Evolutionary conservation across 2,888 invertebrate species (phyloP).

Genomic region (Dione vanillae): DNA sequence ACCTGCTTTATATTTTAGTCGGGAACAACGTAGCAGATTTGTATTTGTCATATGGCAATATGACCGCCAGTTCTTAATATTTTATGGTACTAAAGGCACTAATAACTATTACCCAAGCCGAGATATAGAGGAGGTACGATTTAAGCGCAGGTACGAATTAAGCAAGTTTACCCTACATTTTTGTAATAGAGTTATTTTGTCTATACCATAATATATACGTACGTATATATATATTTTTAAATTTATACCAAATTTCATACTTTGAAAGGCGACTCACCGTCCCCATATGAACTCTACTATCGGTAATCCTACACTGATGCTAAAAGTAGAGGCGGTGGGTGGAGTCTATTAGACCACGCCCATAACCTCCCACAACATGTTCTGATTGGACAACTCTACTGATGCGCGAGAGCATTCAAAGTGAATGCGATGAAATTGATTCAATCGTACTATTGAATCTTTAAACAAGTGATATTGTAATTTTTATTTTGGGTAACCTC

Average conservation of each 20-base stretch:
- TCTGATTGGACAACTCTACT: constrained; percentile 64
- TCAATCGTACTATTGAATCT: constrained; percentile 65
- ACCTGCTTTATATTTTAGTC: no score
- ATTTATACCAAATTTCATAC: constrained; percentile 4
- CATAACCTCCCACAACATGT: constrained; percentile 53
- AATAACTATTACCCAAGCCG: no score
- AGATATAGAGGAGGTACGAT: no score
- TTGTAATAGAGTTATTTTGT: no score
- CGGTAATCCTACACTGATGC: constrained; percentile 62
- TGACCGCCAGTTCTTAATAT: no score
- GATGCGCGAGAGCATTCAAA: constrained; percentile 65
- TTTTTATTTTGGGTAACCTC: constrained; percentile 22
- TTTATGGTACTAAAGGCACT: no score
- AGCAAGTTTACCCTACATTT: no score
- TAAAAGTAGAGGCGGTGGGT: constrained; percentile 70
- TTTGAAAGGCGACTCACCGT: constrained; percentile 28
- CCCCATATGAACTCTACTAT: constrained; percentile 35
- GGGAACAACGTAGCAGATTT: no score
- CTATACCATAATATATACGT: no score
- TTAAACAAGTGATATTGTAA: constrained; percentile 43
- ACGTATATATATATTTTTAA: no score
- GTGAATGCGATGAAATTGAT: constrained; percentile 64
- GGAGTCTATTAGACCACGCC: constrained; percentile 58
- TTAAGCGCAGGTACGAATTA: no score
- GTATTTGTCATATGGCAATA: no score